Percentiles rank a stretch among this genome's conserved stretches.
Evolutionary conservation across 2,888 invertebrate genomes (phyloP).

Genomic region (Cistogaster globosa): DNA sequence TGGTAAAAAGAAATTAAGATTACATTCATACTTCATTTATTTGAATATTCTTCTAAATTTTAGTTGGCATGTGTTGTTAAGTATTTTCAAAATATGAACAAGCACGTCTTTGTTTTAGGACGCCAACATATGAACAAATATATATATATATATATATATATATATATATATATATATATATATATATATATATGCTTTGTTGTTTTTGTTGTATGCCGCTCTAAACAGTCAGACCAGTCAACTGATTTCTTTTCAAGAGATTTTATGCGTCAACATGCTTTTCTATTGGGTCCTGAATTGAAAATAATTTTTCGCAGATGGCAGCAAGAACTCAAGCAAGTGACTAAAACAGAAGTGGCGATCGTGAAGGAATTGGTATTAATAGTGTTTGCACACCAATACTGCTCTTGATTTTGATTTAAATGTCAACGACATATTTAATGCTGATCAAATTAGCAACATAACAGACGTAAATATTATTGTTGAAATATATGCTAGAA

Average conservation of each 20-base stretch:
- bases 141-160: too few relatives aligned
- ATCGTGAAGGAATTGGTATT: too few relatives aligned
- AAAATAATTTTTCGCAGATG: slow-evolving; percentile 88
- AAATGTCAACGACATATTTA: too few relatives aligned
- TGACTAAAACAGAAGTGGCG: slow-evolving; percentile 81
- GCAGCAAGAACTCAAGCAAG: slow-evolving; percentile 89
- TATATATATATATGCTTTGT: slow-evolving; percentile 65
- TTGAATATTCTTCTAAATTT: slow-evolving; percentile 14
- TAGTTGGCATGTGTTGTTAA: slow-evolving; percentile 84
- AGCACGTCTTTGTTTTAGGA: slow-evolving; percentile 88
- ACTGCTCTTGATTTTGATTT: too few relatives aligned
- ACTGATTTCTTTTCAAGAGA: slow-evolving; percentile 91
- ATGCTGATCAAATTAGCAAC: too few relatives aligned
- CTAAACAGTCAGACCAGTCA: slow-evolving; percentile 88
- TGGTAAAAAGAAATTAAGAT: slow-evolving; percentile 78
- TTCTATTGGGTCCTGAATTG: slow-evolving; percentile 85
- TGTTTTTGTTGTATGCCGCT: slow-evolving; percentile 93
- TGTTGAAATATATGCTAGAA: too few relatives aligned
- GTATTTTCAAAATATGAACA: slow-evolving; percentile 84
- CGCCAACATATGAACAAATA: slow-evolving; percentile 89
- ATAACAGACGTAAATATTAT: too few relatives aligned
- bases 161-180: too few relatives aligned
- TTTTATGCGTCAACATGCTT: slow-evolving; percentile 89
- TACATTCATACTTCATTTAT: background rate
- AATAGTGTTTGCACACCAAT: too few relatives aligned